phyloP scores from a whole-genome alignment of 1,140 invertebrate genomes.

The Acromyrmex charruanus region DNA sequence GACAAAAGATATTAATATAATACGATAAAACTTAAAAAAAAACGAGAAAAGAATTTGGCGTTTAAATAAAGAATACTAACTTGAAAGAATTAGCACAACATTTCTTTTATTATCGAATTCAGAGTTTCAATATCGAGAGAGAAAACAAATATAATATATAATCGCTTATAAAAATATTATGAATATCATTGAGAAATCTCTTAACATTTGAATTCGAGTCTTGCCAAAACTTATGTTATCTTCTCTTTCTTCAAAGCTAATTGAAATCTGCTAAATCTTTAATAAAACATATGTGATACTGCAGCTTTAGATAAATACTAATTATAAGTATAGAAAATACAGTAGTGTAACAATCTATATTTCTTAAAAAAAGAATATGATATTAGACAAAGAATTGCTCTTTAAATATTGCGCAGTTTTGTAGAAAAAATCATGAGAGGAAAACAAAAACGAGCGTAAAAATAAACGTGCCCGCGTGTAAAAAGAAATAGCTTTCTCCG shows the following conservation, averaged over 20 bases:
- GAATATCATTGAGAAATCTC: not conserved
- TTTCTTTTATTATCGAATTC: too few relatives aligned
- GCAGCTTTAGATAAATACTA: conserved; percentile 25
- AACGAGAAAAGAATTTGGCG: not conserved
- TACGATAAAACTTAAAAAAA: not conserved
- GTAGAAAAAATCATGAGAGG: not conserved
- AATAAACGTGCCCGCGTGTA: conserved; percentile 20
- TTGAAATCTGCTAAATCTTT: not conserved
- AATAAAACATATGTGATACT: conserved; percentile 16
- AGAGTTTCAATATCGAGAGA: too few relatives aligned
- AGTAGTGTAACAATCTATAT: conserved; percentile 32
- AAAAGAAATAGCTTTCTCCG: conserved; percentile 10
- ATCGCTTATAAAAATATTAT: not conserved
- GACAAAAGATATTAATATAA: too few relatives aligned
- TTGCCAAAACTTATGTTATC: not conserved
- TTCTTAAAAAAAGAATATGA: not conserved
- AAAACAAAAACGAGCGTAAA: conserved; percentile 21
- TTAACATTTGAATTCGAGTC: not conserved
- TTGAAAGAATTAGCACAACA: not conserved
- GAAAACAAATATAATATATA: not conserved
- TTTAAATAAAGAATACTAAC: not conserved
- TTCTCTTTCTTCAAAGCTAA: conserved; percentile 30
- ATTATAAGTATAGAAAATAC: not conserved
- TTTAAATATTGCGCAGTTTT: conserved; percentile 48
- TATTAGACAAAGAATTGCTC: conserved; percentile 16